Evolutionary conservation across 2,888 invertebrate species (phyloP).

Genomic region (Syritta pipiens): DNA sequence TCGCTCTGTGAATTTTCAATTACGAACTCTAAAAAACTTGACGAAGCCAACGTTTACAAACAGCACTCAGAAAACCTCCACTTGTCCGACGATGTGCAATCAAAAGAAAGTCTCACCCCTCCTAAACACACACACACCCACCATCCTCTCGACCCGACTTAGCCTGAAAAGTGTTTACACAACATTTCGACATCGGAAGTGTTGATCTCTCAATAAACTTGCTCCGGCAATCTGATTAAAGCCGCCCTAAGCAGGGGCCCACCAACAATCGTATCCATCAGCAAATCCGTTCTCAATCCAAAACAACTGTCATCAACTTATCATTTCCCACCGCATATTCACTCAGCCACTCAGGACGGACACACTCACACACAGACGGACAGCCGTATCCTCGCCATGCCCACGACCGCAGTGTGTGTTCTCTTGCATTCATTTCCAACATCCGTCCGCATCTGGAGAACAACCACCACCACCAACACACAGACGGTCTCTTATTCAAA

Average conservation of each 20-base stretch:
- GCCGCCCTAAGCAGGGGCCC: constrained; percentile 20
- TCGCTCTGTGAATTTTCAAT: no score
- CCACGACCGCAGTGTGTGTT: constrained; percentile 7
- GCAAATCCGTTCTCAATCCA: constrained; percentile 66
- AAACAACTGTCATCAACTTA: constrained; percentile 69
- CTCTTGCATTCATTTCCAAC: not conserved
- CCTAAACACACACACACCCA: no score
- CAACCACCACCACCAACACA: constrained; percentile 13
- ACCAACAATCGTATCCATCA: constrained; percentile 60
- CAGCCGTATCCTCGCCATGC: no score
- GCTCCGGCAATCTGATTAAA: constrained; percentile 58
- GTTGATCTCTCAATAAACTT: constrained; percentile 68
- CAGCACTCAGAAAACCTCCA: no score
- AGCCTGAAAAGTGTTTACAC: constrained; percentile 62
- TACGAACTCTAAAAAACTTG: no score
- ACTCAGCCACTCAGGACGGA: constrained; percentile 20
- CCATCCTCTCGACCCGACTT: no score
- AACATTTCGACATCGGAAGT: constrained; percentile 63
- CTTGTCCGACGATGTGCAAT: no score
- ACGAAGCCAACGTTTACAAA: no score
- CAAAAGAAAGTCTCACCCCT: no score
- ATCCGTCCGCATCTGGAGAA: constrained; percentile 27
- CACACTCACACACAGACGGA: not conserved
- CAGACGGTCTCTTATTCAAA: constrained; percentile 59
- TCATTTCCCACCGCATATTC: constrained; percentile 66